Percentiles rank a stretch among this genome's conserved stretches.
phyloP scores from a whole-genome alignment of 1,140 invertebrate species.

The Charaxes varanes region DNA sequence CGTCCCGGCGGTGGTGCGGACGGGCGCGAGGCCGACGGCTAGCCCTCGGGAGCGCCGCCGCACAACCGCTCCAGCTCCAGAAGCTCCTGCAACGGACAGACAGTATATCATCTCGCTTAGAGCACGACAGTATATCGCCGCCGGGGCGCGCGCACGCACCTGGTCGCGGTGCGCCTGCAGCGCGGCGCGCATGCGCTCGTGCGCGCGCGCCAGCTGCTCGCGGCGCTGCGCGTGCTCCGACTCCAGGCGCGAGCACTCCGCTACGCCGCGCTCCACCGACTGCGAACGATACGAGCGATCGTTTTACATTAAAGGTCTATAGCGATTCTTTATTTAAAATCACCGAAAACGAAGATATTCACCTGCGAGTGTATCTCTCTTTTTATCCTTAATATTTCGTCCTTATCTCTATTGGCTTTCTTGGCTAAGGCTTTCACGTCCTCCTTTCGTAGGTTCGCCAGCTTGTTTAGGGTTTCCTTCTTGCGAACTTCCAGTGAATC shows the following conservation, averaged over 20 bases:
- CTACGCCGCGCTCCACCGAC: conserved; percentile 88
- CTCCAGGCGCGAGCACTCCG: conserved; percentile 84
- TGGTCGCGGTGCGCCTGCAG: conserved; percentile 82
- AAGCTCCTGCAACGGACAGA: conserved; percentile 37
- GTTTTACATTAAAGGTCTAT: no score
- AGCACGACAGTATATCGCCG: no score
- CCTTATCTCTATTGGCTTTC: conserved; percentile 80
- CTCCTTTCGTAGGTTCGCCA: conserved; percentile 87
- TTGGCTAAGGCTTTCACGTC: conserved; percentile 85
- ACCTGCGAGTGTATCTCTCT: conserved; percentile 68
- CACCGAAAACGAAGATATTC: neutral
- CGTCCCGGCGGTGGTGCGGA: neutral
- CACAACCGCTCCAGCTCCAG: conserved; percentile 50
- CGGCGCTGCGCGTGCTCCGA: conserved; percentile 84
- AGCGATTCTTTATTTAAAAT: neutral
- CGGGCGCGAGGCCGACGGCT: no score
- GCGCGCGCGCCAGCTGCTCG: conserved; percentile 83
- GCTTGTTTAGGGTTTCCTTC: conserved; percentile 87
- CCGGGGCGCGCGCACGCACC: conserved; percentile 70
- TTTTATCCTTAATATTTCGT: conserved; percentile 86
- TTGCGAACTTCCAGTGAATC: conserved; percentile 84
- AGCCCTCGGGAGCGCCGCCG: conserved; percentile 50
- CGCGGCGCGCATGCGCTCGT: conserved; percentile 83
- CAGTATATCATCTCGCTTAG: neutral
- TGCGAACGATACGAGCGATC: conserved; percentile 44